Evolutionary conservation across 2,888 invertebrate genomes (phyloP).

Genomic region (Nemotelus pantherinus): DNA sequence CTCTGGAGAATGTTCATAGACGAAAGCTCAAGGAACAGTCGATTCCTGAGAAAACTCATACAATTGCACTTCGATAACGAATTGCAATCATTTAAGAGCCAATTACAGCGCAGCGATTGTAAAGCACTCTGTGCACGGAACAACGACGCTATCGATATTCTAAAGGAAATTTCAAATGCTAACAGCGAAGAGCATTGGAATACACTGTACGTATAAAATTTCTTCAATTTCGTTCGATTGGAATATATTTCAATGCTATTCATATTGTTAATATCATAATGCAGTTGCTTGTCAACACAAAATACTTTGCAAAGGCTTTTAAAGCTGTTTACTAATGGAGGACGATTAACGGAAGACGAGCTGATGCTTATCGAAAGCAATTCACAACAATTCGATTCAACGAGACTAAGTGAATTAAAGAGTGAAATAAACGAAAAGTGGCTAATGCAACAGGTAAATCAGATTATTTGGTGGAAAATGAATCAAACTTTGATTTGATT

Average conservation of each 20-base stretch:
- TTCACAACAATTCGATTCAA: conserved; percentile 7
- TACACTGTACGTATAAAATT: conserved; percentile 38
- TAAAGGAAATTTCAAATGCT: conserved; percentile 30
- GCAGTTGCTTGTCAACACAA: conserved; percentile 26
- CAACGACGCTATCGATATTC: conserved; percentile 27
- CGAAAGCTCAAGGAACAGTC: conserved; percentile 11
- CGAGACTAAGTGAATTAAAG: conserved; percentile 37
- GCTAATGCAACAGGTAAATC: conserved; percentile 62
- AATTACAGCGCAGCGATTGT: conserved; percentile 29
- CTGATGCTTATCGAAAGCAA: not conserved
- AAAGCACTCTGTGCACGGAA: conserved; percentile 25
- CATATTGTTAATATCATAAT: conserved; percentile 35
- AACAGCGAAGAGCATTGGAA: conserved; percentile 14
- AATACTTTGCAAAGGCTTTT: conserved; percentile 26
- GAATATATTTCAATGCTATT: conserved; percentile 27
- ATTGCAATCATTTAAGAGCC: conserved; percentile 24
- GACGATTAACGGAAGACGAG: conserved; percentile 10
- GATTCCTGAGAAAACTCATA: conserved; percentile 13
- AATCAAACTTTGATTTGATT: too few species aligned
- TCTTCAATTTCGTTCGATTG: conserved; percentile 16
- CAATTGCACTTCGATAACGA: conserved; percentile 36
- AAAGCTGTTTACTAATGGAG: conserved; percentile 27
- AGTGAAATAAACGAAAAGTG: conserved; percentile 63
- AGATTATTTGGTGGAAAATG: not conserved
- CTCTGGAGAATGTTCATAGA: conserved; percentile 30